phyloP scores from a whole-genome alignment of 2,797 vertebrate species.

The Antrozous pallidus region DNA sequence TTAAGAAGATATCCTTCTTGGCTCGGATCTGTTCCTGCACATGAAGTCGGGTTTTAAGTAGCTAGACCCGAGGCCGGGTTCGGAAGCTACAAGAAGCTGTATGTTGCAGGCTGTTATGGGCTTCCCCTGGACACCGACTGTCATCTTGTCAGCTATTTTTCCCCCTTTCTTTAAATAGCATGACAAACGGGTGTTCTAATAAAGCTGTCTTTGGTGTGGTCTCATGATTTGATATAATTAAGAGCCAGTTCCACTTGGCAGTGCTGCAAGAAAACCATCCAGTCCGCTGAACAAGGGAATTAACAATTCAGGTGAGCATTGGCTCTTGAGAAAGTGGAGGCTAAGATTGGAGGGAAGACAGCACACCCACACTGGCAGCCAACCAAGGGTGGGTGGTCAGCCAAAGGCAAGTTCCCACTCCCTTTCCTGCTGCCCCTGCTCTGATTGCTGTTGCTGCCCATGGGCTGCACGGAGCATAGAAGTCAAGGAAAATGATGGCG shows the following conservation, averaged over 20 bases:
- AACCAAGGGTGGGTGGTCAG: neutral
- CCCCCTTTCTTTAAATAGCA: constrained; percentile 32
- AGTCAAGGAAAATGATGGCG: neutral
- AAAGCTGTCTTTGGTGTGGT: constrained; percentile 41
- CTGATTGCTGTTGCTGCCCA: neutral
- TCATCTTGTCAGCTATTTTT: neutral
- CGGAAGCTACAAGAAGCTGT: neutral
- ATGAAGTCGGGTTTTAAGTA: neutral
- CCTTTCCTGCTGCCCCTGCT: neutral
- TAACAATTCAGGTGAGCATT: constrained; percentile 57
- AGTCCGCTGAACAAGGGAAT: constrained; percentile 40
- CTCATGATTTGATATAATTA: constrained; percentile 59
- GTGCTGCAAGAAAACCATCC: constrained; percentile 25
- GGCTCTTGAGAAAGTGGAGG: constrained; percentile 17
- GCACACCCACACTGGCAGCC: neutral
- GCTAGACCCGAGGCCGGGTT: neutral
- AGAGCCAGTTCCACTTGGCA: constrained; percentile 61
- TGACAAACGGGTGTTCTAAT: constrained; percentile 44
- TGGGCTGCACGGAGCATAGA: neutral
- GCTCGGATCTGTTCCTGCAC: neutral
- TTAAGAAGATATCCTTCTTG: neutral
- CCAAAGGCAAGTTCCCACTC: fast-evolving
- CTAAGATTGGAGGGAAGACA: neutral
- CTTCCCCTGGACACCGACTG: neutral
- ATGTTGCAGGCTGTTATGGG: constrained; percentile 5